Evolutionary conservation across 2,888 invertebrate species (phyloP).

Genomic region (Drosophila austrosaltans): DNA sequence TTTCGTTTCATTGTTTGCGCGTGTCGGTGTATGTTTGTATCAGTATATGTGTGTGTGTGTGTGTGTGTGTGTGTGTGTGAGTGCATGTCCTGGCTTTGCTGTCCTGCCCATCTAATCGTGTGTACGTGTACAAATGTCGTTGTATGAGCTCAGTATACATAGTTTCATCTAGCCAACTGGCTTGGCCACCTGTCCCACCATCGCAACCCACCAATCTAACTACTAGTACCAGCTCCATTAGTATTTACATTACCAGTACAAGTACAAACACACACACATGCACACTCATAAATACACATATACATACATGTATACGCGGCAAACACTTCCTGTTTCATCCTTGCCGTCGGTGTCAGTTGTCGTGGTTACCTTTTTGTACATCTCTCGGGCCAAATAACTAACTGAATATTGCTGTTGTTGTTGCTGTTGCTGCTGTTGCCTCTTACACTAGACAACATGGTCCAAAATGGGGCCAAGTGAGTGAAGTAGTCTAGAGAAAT

Average conservation of each 20-base stretch:
- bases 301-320: neutral
- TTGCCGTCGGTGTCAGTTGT: conserved; percentile 15
- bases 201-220: neutral
- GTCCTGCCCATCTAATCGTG: conserved; percentile 68
- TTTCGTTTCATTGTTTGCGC: conserved; percentile 73
- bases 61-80: conserved; percentile 38
- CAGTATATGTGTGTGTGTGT: conserved; percentile 28
- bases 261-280: conserved; percentile 27
- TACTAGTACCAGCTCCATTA: conserved; percentile 59
- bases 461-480: conserved; percentile 23
- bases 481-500: conserved; percentile 15
- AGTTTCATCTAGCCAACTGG: conserved; percentile 38
- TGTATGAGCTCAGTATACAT: conserved; percentile 43
- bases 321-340: conserved; percentile 42
- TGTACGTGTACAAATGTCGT: conserved; percentile 67
- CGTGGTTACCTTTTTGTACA: conserved; percentile 32
- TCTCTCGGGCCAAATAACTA: conserved; percentile 48
- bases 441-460: conserved; percentile 20
- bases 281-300: conserved; percentile 28
- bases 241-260: conserved; percentile 64
- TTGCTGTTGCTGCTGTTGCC: neutral
- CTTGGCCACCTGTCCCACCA: conserved; percentile 10
- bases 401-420: conserved; percentile 29
- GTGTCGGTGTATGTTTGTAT: conserved; percentile 32
- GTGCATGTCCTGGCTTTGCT: conserved; percentile 53